phyloP scores from a whole-genome alignment of 2,888 invertebrate species.

The Cryptocephalus moraei region DNA sequence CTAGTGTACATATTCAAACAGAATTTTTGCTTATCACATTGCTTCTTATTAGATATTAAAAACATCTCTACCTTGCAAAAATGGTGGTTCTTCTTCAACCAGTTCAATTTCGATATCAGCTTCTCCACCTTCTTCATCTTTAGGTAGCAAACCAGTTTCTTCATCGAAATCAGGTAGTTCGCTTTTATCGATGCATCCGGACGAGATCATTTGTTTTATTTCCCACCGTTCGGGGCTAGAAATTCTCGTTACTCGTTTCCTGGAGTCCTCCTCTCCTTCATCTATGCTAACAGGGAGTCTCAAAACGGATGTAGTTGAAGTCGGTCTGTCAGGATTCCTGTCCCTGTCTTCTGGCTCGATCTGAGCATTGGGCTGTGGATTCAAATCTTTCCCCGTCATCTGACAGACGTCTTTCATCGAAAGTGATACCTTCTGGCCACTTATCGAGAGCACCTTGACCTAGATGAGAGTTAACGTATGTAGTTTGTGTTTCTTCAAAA shows the following conservation, averaged over 20 bases:
- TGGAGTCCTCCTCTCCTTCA: conserved; percentile 70
- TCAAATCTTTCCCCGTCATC: conserved; percentile 85
- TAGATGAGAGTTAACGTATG: conserved; percentile 25
- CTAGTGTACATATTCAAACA: too few relatives aligned
- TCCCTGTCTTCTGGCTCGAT: conserved; percentile 59
- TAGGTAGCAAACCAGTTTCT: conserved; percentile 84
- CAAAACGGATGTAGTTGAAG: conserved; percentile 42
- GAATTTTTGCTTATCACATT: not conserved
- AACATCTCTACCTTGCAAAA: conserved; percentile 58
- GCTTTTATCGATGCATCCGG: conserved; percentile 82
- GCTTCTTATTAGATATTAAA: too few relatives aligned
- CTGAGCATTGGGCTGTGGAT: conserved; percentile 67
- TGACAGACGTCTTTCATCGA: conserved; percentile 99
- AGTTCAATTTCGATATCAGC: conserved; percentile 97
- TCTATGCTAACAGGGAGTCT: conserved; percentile 42
- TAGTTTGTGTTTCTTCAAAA: not conserved
- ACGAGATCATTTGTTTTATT: conserved; percentile 93
- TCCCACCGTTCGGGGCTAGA: conserved; percentile 89
- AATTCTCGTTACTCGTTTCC: conserved; percentile 80
- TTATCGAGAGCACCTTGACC: conserved; percentile 81
- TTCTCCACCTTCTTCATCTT: conserved; percentile 87
- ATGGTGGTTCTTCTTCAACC: conserved; percentile 68
- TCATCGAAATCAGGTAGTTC: conserved; percentile 97
- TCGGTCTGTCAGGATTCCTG: conserved; percentile 89
- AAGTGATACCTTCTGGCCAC: conserved; percentile 90